Evolutionary conservation across 2,113 vertebrate species (phyloP), one percentile per base, ranked within the genome.

Genomic region (Hoplias malabaricus): DNA sequence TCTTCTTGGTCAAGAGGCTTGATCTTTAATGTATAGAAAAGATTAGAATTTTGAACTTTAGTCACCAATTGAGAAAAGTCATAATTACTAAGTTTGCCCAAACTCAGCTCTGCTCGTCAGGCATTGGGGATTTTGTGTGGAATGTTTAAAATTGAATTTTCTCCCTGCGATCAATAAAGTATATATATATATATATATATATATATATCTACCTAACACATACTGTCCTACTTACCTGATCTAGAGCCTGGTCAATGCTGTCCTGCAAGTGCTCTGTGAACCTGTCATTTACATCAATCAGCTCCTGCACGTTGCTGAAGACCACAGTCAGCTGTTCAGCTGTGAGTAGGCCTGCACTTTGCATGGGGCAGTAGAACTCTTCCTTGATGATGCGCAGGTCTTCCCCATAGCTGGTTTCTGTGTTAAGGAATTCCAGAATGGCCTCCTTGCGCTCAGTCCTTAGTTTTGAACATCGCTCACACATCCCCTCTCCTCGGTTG

Each of bases 351-450:
- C 90, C 94, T 3, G 95, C 95, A 0, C 91, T 93, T 90, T 96
- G 93, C 93, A 96, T 97, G 65, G 94, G 95, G 68, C 94, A 89
- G 84, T 95, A 95, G 78, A 97, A 96, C 75, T 96, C 95, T 90
- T 96, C 93, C 77, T 92, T 94, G 80, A 97, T 96, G 85, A 96
- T 96, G 11, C 94, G 88, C 71, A 95, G 90, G 87, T 95, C 93
- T 78, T 96, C 95, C 12, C 94, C 91, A 0, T 95, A 96, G 86
- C 95, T 96, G 14, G 91, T 90, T 88, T 98, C 95, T 0, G 95
- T 97, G 84, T 95, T 95, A 73, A 98, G 92, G 42, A 97, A 96
- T 89, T 98, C 96, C 87, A 96, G 82, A 78, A 96, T 92, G 56
- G 96, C 94, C 77, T 97, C 96, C 69, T 96, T 96, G 25, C 95